Conservation (phyloP, 2,888 invertebrate species). For the Folsomia manolachei region DNA sequence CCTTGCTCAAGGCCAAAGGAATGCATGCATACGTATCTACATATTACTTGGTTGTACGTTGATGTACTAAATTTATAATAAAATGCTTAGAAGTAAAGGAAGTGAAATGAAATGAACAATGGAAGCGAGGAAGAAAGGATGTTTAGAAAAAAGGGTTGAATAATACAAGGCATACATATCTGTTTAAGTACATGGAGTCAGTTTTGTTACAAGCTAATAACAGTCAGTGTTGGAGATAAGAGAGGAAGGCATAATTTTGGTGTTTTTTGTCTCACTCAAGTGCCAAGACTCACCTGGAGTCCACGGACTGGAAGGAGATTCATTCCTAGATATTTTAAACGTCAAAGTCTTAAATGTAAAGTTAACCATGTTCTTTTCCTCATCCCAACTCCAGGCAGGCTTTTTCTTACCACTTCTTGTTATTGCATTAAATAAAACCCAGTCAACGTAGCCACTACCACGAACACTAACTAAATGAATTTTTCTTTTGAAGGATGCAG, state of each 20-base stretch:
- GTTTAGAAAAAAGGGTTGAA: background rate
- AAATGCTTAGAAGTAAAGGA: background rate
- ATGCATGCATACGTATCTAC: background rate
- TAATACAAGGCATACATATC: background rate
- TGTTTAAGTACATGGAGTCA: conserved; percentile 10
- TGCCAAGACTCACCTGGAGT: conserved; percentile 11
- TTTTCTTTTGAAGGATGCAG: background rate
- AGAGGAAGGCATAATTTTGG: conserved; percentile 13
- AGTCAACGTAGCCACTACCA: background rate
- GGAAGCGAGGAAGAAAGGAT: background rate
- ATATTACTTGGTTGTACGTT: too few relatives aligned
- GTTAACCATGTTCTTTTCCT: background rate
- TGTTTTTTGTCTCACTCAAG: background rate
- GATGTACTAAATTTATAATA: background rate
- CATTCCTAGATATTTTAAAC: background rate
- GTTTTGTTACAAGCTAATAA: conserved; percentile 5
- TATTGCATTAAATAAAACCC: background rate
- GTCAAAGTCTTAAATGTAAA: background rate
- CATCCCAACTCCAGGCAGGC: background rate
- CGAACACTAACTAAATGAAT: background rate
- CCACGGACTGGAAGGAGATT: background rate
- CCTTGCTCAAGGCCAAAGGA: conserved; percentile 5
- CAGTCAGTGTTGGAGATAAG: conserved; percentile 5
- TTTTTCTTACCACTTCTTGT: background rate
- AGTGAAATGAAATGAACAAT: background rate